Evolutionary conservation across 2,113 vertebrate genomes (phyloP).

Genomic region (Sterrhoptilus dennistouni): DNA sequence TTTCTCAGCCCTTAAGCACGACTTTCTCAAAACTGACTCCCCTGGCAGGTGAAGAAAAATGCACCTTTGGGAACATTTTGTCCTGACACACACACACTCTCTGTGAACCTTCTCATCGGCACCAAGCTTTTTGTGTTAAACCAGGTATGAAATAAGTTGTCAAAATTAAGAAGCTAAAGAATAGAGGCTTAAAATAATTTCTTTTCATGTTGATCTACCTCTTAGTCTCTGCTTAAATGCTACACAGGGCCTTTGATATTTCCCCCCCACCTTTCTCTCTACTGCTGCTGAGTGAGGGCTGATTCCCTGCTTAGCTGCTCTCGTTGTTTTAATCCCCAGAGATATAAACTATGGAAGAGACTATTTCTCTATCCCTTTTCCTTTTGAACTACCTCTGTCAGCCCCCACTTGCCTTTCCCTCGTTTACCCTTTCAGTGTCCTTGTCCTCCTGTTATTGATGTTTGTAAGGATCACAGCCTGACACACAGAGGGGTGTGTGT

Average conservation of each 20-base stretch:
- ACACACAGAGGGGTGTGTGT: not conserved
- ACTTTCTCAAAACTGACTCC: not conserved
- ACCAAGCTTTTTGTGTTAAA: slow-evolving; percentile 20
- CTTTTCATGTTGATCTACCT: not conserved
- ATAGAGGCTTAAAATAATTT: slow-evolving; percentile 21
- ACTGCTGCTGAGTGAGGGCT: not conserved
- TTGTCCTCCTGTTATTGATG: not conserved
- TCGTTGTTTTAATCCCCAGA: not conserved
- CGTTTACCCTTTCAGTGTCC: not conserved
- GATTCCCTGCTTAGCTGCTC: not conserved
- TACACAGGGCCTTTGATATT: not conserved
- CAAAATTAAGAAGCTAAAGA: slow-evolving; percentile 1
- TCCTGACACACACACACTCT: not conserved
- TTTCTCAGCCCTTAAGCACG: not conserved
- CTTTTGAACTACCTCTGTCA: not conserved
- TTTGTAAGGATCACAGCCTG: not conserved
- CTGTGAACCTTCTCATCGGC: not conserved
- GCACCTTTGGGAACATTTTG: not conserved
- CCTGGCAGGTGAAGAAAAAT: not conserved
- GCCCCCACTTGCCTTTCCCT: not conserved
- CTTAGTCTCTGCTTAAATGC: not conserved
- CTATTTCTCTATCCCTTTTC: not conserved
- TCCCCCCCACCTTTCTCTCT: not conserved
- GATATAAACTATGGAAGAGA: not conserved
- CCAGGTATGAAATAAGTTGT: slow-evolving; percentile 24